Evolutionary conservation across 2,888 invertebrate genomes (phyloP), one percentile per base, ranked within the genome.

Genomic region (Tryphoninae sp.): DNA sequence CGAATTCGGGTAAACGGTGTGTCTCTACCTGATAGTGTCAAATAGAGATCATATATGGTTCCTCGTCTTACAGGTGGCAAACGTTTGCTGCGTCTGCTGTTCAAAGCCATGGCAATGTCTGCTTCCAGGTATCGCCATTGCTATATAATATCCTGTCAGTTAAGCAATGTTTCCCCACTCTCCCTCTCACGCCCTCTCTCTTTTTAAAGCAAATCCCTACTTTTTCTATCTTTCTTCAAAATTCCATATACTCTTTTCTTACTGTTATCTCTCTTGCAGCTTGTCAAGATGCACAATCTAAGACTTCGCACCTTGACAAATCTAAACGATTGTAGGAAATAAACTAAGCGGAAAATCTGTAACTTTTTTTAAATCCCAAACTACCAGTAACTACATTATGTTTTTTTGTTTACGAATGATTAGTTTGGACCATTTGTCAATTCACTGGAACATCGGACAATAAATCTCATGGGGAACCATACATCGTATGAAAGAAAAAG

Each of bases 21-120:
- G 88, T 88, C 90, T 95, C 94, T 94, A 97, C 97, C 97, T 96
- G 96, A 96, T 93, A 96, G 96, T 93, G 96, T 96, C 93, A 96
- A 94, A 94, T 96, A 97, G 91, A 96, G 95, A 93, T 97, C 96
- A 93, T 95, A 95, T 92, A 94, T 94, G 93, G 95, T 95, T 92
- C 96, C 96, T 92, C 96, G 94, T 94, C 96, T 96, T 92, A 97
- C 94, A 86, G 96, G 94, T 90, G 96, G 96, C 91, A 97, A 95
- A 92, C 95, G 94, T 94, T 96, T 96, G 92, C 96, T 94, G 92
- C 96, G 95, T 92, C 94, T 93, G 92, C 95, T 95, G 92, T 95
- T 94, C 94, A 96, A 93, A 92, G 94, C 94, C 91, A 94, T 93
- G 92, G 94, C 94, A 92, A 96, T 93, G 91, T 95, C 95, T 92